These are phyloP conservation scores for Heteromormyrus szaboi DNA, from an alignment of 2,797 vertebrate species.

Conservation along the genomic window DNA sequence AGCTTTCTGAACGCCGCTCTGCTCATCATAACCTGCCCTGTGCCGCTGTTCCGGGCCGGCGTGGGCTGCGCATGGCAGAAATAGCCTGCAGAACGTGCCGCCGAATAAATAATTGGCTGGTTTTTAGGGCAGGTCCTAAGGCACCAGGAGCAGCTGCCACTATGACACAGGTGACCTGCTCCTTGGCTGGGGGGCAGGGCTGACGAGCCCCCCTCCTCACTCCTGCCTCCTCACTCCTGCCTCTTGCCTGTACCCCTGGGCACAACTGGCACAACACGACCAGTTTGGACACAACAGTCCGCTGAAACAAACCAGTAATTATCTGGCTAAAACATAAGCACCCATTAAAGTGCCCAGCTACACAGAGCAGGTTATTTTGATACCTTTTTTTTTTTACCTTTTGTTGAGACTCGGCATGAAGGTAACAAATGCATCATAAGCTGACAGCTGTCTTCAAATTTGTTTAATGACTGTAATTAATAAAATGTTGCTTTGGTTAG, in stretches of 20 bases:
- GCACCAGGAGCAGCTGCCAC: neutral
- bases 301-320: no score
- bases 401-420: neutral
- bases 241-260: no score
- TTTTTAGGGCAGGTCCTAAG: neutral
- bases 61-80: neutral
- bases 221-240: neutral
- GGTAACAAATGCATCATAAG: neutral
- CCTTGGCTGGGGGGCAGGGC: conserved; percentile 16
- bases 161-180: conserved; percentile 41
- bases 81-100: neutral
- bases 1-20: neutral
- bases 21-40: neutral
- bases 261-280: no score
- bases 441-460: neutral
- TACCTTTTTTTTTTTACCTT: neutral
- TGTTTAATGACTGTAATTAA: neutral
- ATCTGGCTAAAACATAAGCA: no score
- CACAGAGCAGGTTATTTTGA: no score
- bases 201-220: neutral
- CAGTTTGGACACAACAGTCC: no score
- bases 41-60: no score
- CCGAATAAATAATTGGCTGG: neutral
- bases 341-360: no score
- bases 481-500: neutral